A percentile compares a stretch with the other conserved stretches of the same genome.
Conservation (phyloP, 2,113 vertebrate genomes). For the Pyxicephalus adspersus region DNA sequence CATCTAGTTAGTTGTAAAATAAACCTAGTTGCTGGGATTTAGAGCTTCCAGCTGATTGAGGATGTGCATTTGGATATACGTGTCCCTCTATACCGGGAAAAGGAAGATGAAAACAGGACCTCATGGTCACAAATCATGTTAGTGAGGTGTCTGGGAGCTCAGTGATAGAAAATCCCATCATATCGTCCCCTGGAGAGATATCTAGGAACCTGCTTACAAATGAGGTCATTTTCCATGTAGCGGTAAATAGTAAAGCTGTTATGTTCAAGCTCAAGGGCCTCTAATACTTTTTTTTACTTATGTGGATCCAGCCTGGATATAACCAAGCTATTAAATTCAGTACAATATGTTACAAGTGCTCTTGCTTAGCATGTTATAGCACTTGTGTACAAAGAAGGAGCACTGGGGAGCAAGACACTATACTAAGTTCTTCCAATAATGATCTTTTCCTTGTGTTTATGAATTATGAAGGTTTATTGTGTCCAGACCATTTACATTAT, state of each 20-base stretch:
- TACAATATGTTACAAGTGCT: no score
- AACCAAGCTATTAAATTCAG: no score
- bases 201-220: conserved; percentile 40
- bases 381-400: no score
- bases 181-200: conserved; percentile 23
- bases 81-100: not conserved
- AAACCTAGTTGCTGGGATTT: not conserved
- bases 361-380: no score
- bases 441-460: no score
- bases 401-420: no score
- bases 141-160: conserved; percentile 31
- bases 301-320: not conserved
- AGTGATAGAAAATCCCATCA: conserved; percentile 31
- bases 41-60: not conserved
- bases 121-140: conserved; percentile 42
- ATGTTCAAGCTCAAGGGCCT: conserved; percentile 2
- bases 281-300: conserved; percentile 5
- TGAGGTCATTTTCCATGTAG: conserved; percentile 25
- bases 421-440: no score
- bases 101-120: conserved; percentile 15
- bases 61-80: conserved; percentile 12
- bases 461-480: no score
- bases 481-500: no score
- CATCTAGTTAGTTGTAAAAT: not conserved
- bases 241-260: not conserved